Evolutionary conservation across 2,113 vertebrate species (phyloP).

Genomic region (Grus americana): DNA sequence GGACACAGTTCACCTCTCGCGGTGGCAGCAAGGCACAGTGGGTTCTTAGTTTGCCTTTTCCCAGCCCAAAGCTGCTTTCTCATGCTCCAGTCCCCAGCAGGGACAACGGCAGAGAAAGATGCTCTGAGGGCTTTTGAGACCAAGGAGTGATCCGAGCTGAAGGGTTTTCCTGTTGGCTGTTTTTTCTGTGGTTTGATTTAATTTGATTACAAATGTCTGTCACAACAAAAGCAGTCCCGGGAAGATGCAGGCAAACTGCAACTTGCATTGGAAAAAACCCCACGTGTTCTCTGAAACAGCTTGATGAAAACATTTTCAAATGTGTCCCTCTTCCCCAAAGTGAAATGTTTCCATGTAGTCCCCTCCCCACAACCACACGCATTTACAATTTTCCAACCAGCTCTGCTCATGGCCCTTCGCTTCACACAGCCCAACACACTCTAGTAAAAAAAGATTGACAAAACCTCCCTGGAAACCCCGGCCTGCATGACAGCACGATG

Average conservation of each 20-base stretch:
- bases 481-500: fast-evolving
- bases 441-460: not conserved
- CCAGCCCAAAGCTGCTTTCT: not conserved
- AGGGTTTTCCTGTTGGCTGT: not conserved
- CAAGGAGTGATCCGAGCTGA: not conserved
- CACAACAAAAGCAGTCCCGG: not conserved
- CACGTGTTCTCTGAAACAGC: not conserved
- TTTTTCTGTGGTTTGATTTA: not conserved
- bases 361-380: not conserved
- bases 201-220: not conserved
- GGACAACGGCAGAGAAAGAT: not conserved
- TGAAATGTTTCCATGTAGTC: not conserved
- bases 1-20: not conserved
- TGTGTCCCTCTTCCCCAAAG: not conserved
- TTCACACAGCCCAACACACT: not conserved
- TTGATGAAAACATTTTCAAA: not conserved
- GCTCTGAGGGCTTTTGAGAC: not conserved
- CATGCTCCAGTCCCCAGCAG: not conserved
- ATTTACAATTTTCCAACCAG: not conserved
- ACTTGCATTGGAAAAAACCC: not conserved
- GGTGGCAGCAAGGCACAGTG: not conserved
- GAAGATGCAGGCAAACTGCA: not conserved
- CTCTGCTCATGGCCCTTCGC: not conserved
- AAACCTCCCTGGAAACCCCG: not conserved
- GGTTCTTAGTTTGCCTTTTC: not conserved